Conservation (phyloP, 1,140 invertebrate genomes). For the Geopemphigus sp. region DNA sequence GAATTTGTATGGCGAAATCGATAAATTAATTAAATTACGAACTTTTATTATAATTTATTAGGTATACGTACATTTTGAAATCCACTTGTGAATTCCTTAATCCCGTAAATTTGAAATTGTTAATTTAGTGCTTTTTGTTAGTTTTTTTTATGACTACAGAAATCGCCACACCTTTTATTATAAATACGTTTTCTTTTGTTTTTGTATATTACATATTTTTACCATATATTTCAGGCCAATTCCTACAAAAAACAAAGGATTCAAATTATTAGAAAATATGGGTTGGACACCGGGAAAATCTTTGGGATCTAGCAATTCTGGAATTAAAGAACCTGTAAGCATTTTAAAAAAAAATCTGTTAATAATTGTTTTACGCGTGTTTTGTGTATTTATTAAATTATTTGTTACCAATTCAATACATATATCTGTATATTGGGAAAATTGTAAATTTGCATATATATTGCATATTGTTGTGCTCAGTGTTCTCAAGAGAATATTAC, state of each 20-base stretch:
- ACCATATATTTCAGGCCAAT: slow-evolving; percentile 51
- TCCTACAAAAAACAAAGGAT: slow-evolving; percentile 65
- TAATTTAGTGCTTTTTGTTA: too few relatives aligned
- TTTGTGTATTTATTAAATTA: too few relatives aligned
- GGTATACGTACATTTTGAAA: too few relatives aligned
- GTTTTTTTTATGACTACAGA: too few relatives aligned
- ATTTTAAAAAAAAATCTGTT: not conserved
- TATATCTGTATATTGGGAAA: not conserved
- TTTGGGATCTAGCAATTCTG: slow-evolving; percentile 65
- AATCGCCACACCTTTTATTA: too few relatives aligned
- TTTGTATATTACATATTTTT: not conserved
- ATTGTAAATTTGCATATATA: slow-evolving; percentile 21
- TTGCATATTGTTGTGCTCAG: not conserved
- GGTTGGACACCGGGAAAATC: slow-evolving; percentile 86
- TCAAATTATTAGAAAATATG: slow-evolving; percentile 84
- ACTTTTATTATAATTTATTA: too few relatives aligned
- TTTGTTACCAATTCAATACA: not conserved
- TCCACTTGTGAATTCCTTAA: too few relatives aligned
- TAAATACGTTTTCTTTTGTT: too few relatives aligned
- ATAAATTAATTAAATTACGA: too few relatives aligned
- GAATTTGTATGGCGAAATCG: too few relatives aligned
- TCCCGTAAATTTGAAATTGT: too few relatives aligned
- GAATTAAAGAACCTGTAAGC: slow-evolving; percentile 78
- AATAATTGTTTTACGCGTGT: not conserved
- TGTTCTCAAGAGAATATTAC: not conserved